Base-by-base conservation (phyloP, 2,888 invertebrate genomes). In the Baccha elongata region DNA sequence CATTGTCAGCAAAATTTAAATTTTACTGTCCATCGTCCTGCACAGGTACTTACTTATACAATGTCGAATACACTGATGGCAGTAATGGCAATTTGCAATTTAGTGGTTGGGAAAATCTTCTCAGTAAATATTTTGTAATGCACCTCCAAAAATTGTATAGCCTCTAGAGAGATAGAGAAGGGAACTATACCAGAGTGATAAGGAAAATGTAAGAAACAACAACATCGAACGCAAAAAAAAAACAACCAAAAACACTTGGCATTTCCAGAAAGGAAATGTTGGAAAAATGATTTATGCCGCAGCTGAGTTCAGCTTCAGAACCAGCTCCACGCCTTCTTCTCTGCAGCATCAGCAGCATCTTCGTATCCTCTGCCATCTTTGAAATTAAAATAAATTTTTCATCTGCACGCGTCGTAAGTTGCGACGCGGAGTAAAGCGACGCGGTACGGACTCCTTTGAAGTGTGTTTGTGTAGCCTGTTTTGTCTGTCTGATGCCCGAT, bases 301-400 rank as follows among this genome's bases (percentile, higher is more conserved):
- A 69, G 69, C 80, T 81, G 80, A 81, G 52, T 52, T 75, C 69
- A 44, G 69, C 69, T 55, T 23, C 53, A 32, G 50, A 19, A 26
- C 37, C 19, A 19, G 44, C 21, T 58, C 26, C 40, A 72, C 62
- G 74, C 68, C 62, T 67, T 42, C 40, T 19, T 42, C 44, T 46
- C 71, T 48, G 69, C 60, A 60, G 42, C 60, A 42, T 13, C n/a
- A 53, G 11, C 32, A 46, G 46, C 52, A 53, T 19, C 35, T 44
- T 53, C 29, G 29, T 50, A 68, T 68, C 65, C 42, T 62, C 65
- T 62, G 42, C 60, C 44, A 53, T 68, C 50, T 75, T 26, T 42
- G n/a, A 74, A 81, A 81, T 81, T 75, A 81, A 81, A 81, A 81
- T 81, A 81, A 81, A 71, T 75, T 81, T 81, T 81, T 71, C 75